Evolutionary conservation across 2,113 vertebrate genomes (phyloP).

Genomic region (Mastomys natalensis): DNA sequence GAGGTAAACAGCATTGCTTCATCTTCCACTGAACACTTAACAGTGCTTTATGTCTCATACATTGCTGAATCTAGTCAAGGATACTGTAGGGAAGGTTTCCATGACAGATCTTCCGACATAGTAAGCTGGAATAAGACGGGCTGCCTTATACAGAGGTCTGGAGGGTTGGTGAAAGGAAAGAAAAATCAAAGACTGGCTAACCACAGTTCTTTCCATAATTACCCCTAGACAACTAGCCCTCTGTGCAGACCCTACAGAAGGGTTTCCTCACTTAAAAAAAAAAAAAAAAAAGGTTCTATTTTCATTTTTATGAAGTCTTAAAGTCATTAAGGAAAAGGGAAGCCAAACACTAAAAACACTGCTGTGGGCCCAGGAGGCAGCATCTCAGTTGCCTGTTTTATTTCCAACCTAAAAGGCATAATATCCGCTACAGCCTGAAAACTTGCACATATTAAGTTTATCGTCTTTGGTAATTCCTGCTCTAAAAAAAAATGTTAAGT

Average conservation of each 20-base stretch:
- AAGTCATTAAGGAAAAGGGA: conserved; percentile 39
- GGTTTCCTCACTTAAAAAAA: neutral
- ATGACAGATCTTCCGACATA: neutral
- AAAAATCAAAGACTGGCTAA: conserved; percentile 27
- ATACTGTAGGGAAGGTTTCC: neutral
- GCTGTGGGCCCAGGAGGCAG: neutral
- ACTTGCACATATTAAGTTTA: neutral
- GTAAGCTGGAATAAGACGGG: neutral
- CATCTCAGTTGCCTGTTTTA: conserved; percentile 15
- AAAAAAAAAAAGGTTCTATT: conserved; percentile 66
- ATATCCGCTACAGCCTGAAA: neutral
- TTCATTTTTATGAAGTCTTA: conserved; percentile 61
- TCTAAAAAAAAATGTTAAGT: neutral
- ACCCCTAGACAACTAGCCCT: conserved; percentile 60
- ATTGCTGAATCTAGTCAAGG: neutral
- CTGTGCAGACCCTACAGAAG: conserved; percentile 40
- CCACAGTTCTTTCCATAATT: conserved; percentile 32
- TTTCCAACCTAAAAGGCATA: conserved; percentile 39
- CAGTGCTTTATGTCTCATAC: neutral
- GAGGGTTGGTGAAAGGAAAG: conserved; percentile 41
- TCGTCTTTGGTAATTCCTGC: neutral
- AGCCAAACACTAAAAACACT: conserved; percentile 39
- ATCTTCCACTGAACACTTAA: neutral
- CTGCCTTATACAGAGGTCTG: neutral
- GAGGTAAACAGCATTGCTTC: neutral